These are phyloP conservation scores for Tapera naevia DNA, from an alignment of 2,797 vertebrate genomes.

Conservation along the genomic window DNA sequence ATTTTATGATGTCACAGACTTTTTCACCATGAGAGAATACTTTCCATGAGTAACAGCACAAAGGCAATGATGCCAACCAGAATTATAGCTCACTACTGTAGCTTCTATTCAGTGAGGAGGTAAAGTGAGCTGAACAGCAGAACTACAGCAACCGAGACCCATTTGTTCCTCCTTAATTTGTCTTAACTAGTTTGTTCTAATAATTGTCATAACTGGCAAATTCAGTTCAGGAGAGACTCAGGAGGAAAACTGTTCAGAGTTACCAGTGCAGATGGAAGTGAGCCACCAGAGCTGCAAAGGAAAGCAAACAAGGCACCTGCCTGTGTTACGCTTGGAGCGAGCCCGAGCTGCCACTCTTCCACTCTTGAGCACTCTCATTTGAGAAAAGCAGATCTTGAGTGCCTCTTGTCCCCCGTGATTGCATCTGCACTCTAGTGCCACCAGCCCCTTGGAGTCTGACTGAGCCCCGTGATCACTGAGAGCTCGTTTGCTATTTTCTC, in stretches of 20 bases:
- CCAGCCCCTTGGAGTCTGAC: neutral
- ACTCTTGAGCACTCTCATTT: neutral
- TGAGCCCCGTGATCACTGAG: neutral
- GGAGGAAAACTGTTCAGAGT: neutral
- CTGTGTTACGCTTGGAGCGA: neutral
- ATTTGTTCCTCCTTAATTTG: neutral
- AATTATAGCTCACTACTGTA: neutral
- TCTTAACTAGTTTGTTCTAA: neutral
- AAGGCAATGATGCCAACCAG: neutral
- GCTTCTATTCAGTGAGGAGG: neutral
- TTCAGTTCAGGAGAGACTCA: neutral
- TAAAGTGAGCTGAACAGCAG: neutral
- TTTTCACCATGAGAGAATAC: neutral
- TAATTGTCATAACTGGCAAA: neutral
- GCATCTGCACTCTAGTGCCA: slow-evolving; percentile 32
- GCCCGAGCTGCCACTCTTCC: neutral
- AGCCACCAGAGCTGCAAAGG: neutral
- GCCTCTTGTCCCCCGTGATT: slow-evolving; percentile 58
- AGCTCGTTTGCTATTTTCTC: slow-evolving; percentile 16
- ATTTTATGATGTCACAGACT: neutral
- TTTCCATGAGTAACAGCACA: neutral
- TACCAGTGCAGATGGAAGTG: neutral
- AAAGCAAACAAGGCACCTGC: neutral
- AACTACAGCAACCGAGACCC: neutral
- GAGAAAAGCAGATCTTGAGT: slow-evolving; percentile 45